These are phyloP conservation scores for Ips typographus DNA, from an alignment of 1,140 invertebrate species.

Conservation along the genomic window DNA sequence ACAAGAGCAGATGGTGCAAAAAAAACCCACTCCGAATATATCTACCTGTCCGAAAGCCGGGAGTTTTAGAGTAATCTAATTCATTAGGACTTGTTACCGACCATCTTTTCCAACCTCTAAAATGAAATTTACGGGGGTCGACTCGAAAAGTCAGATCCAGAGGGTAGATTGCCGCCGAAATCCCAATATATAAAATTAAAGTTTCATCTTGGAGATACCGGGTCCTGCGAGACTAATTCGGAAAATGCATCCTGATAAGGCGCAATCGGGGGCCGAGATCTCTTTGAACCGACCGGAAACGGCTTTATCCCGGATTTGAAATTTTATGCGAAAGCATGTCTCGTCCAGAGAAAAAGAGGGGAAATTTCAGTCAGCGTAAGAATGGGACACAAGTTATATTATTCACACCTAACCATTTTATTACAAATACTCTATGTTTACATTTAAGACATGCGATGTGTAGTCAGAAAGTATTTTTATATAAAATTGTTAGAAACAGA, in stretches of 20 bases:
- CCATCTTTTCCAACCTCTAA: conserved; percentile 15
- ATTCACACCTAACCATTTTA: too few relatives aligned
- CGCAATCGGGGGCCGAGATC: conserved; percentile 18
- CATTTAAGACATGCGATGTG: too few relatives aligned
- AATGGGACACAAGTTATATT: too few relatives aligned
- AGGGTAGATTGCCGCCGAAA: conserved; percentile 24
- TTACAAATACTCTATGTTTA: too few relatives aligned
- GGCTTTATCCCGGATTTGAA: conserved; percentile 4
- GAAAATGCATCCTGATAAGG: conserved; percentile 28
- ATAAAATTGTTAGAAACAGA: too few relatives aligned
- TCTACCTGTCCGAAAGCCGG: too few relatives aligned
- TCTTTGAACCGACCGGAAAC: conserved; percentile 20
- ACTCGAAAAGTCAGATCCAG: conserved; percentile 15
- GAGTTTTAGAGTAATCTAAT: conserved; percentile 10
- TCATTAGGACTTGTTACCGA: conserved; percentile 9
- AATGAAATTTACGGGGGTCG: conserved; percentile 17
- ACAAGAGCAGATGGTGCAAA: too few relatives aligned
- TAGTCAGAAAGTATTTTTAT: too few relatives aligned
- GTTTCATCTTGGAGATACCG: conserved; percentile 20
- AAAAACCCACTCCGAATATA: too few relatives aligned
- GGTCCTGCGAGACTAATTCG: conserved; percentile 29
- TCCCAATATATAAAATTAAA: conserved; percentile 34
- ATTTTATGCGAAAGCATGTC: neutral
- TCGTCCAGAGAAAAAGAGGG: too few relatives aligned
- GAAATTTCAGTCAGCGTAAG: too few relatives aligned